phyloP scores from a whole-genome alignment of 2,888 invertebrate species.

The Pheosia tremula region DNA sequence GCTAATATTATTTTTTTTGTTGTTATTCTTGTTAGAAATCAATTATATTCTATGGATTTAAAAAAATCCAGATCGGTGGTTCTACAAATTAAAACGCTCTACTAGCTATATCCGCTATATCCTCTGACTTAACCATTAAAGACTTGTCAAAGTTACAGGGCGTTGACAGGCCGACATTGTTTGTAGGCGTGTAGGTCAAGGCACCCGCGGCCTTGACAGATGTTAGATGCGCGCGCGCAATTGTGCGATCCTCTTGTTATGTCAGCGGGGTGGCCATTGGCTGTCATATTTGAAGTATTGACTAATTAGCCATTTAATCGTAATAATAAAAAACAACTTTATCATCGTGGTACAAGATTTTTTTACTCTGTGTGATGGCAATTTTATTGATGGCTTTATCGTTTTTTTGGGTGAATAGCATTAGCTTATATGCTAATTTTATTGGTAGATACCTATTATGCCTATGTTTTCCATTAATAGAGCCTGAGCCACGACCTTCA shows the following conservation, averaged over 20 bases:
- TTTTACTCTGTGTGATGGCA: not conserved
- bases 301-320: constrained; percentile 1
- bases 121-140: constrained; percentile 16
- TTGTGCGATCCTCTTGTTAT: constrained; percentile 24
- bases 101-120: not conserved
- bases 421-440: no score
- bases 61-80: no score
- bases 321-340: no score
- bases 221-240: constrained; percentile 45
- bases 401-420: no score
- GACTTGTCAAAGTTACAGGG: constrained; percentile 29
- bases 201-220: constrained; percentile 60
- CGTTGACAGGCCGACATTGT: constrained; percentile 52
- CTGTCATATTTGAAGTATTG: not conserved
- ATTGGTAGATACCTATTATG: no score
- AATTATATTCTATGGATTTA: no score
- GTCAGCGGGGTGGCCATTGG: constrained; percentile 16
- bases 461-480: no score
- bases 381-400: not conserved
- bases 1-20: no score
- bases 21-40: no score
- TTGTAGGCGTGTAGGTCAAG: constrained; percentile 66
- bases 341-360: not conserved
- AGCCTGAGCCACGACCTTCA: no score
- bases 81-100: no score